A percentile compares a stretch with the other conserved stretches of the same genome.
Evolutionary conservation across 2,888 invertebrate genomes (phyloP).

Genomic region (Dione vanillae): DNA sequence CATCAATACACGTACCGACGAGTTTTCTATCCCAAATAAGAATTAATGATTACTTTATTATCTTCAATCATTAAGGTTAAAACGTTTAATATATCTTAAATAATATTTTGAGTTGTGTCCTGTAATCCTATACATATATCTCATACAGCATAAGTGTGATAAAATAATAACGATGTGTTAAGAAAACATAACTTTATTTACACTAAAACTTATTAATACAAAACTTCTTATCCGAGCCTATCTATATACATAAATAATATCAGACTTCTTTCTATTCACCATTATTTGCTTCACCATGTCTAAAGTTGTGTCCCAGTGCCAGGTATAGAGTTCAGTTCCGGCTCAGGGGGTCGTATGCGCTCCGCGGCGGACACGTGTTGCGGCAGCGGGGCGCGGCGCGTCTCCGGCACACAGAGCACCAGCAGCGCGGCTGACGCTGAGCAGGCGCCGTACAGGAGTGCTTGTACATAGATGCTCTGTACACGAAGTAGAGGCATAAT

Average conservation of each 20-base stretch:
- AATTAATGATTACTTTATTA: too few species aligned
- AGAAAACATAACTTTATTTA: background rate
- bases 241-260: background rate
- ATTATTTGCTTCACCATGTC: background rate
- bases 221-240: background rate
- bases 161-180: background rate
- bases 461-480: constrained; percentile 65
- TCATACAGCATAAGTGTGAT: background rate
- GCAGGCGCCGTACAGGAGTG: constrained; percentile 77
- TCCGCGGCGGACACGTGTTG: constrained; percentile 79
- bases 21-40: too few species aligned
- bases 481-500: background rate
- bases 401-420: constrained; percentile 85
- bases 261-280: background rate
- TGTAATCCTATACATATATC: too few species aligned
- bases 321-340: constrained; percentile 31
- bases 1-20: too few species aligned
- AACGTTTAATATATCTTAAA: too few species aligned
- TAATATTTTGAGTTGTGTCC: too few species aligned
- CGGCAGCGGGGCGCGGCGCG: constrained; percentile 82
- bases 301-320: constrained; percentile 12
- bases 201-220: background rate
- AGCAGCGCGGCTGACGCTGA: constrained; percentile 74
- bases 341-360: constrained; percentile 49
- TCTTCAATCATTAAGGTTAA: too few species aligned